Evolutionary conservation across 2,888 invertebrate species (phyloP).

Genomic region (Drosophila pegasa): DNA sequence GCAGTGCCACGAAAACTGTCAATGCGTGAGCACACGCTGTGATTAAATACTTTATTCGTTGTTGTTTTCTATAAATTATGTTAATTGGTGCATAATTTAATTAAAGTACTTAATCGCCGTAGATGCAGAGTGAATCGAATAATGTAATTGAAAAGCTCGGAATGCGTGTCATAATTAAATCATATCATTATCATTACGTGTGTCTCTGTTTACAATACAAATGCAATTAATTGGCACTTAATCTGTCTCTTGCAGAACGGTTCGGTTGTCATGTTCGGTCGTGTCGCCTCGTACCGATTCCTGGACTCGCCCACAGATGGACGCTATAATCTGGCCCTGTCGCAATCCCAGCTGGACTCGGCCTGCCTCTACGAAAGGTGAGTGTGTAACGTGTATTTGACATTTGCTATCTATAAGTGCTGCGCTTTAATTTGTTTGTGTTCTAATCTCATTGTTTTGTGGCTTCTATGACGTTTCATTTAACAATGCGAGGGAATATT

Average conservation of each 20-base stretch:
- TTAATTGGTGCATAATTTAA: conserved; percentile 29
- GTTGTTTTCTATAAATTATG: conserved; percentile 9
- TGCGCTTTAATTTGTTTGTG: conserved; percentile 19
- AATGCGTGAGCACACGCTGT: conserved; percentile 28
- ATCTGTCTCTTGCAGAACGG: conserved; percentile 87
- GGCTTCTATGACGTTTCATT: neutral
- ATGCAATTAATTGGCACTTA: conserved; percentile 6
- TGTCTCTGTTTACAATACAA: conserved; percentile 1
- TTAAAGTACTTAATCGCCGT: neutral
- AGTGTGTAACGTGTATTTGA: conserved; percentile 61
- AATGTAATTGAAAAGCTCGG: conserved; percentile 26
- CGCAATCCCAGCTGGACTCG: conserved; percentile 90
- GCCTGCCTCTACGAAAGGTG: conserved; percentile 94
- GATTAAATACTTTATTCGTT: neutral
- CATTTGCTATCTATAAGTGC: conserved; percentile 1
- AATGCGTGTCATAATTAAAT: conserved; percentile 43
- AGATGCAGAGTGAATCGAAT: conserved; percentile 10
- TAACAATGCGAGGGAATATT: neutral
- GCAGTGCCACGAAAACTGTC: conserved; percentile 59
- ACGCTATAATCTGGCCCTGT: conserved; percentile 90
- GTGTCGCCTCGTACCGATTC: conserved; percentile 94
- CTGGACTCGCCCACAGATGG: conserved; percentile 93
- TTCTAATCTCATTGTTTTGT: conserved; percentile 1
- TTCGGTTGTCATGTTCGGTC: conserved; percentile 93
- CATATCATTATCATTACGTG: conserved; percentile 16